Evolutionary conservation across 1,140 invertebrate species (phyloP), one percentile per base, ranked within the genome.

Genomic region (Magallana gigas): DNA sequence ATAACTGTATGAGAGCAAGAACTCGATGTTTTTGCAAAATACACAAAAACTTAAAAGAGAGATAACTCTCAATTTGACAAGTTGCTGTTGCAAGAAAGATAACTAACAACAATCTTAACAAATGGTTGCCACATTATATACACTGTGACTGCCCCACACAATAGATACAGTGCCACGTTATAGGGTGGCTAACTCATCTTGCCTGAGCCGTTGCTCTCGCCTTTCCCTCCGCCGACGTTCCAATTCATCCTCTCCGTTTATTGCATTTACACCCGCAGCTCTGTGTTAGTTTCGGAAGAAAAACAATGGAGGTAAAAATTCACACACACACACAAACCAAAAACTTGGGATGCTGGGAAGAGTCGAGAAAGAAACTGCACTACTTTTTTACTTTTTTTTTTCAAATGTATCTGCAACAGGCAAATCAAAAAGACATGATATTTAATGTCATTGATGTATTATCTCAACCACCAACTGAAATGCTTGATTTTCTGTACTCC

Each of bases 221-320:
- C 90, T 83, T 64, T 90, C 90, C 36, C 88, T 84, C 56, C 90
- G 68, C 57, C 88, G 76, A 84, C 89, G 87, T 90, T 91, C 91
- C 58, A 90, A 64, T 83, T 92, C 90, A 88, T 90, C 90, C 84
- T 92, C 91, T 83, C 91, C 90, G 82, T 92, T 91, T 59, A 90
- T 90, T 29, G 89, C 87, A 56, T 86, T 89, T 83, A 90, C 87
- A 58, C 90, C 90, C 11, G 88, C 71, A 9, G 83, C 88, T 89
- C 89, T 91, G 85, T 58, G 86, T 88, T 89, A 89, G 87, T 87
- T 83, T 86, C 48, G 84, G 86, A 87, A 87, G 68, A 85, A 89
- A 88, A 71, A 81, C 80, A 86, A 86, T 86, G 85, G 85, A 58
- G 85, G 83, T 71, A 76, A 85, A 56, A 83, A 58, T 71, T 48